Evolutionary conservation across 2,888 invertebrate genomes (phyloP).

Genomic region (Temnothorax rugatulus): DNA sequence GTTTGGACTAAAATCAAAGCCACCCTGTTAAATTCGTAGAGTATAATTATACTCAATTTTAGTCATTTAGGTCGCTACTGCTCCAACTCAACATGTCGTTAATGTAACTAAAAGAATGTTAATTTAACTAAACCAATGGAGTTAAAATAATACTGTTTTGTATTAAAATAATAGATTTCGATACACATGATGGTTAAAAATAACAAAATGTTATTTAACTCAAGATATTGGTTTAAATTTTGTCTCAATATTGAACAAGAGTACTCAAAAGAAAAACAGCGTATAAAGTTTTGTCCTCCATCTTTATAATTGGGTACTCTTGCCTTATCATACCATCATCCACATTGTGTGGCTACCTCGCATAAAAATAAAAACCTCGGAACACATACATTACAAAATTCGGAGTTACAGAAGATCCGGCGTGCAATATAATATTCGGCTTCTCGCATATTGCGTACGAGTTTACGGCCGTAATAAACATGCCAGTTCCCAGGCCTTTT

Average conservation of each 20-base stretch:
- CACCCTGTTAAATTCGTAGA: too few relatives aligned
- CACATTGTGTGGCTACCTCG: neutral
- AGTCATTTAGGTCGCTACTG: too few relatives aligned
- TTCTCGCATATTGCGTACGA: neutral
- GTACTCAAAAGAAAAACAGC: neutral
- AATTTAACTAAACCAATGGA: too few relatives aligned
- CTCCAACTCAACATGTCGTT: too few relatives aligned
- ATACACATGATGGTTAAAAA: too few relatives aligned
- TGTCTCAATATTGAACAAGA: too few relatives aligned
- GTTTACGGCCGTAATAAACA: slow-evolving; percentile 48
- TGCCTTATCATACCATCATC: neutral
- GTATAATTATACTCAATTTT: too few relatives aligned
- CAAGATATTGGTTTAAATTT: too few relatives aligned
- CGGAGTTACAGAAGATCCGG: neutral
- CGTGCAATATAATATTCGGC: slow-evolving; percentile 28
- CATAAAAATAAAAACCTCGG: slow-evolving; percentile 6
- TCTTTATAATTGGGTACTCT: neutral
- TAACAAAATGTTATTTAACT: too few relatives aligned
- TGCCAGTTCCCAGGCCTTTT: slow-evolving; percentile 9
- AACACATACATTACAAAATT: neutral
- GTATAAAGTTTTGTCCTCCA: neutral
- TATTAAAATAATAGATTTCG: too few relatives aligned
- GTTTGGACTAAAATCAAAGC: neutral
- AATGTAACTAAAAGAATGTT: too few relatives aligned
- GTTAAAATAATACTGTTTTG: too few relatives aligned